Conservation (phyloP, 2,888 invertebrate genomes). For the Sialis lutaria region DNA sequence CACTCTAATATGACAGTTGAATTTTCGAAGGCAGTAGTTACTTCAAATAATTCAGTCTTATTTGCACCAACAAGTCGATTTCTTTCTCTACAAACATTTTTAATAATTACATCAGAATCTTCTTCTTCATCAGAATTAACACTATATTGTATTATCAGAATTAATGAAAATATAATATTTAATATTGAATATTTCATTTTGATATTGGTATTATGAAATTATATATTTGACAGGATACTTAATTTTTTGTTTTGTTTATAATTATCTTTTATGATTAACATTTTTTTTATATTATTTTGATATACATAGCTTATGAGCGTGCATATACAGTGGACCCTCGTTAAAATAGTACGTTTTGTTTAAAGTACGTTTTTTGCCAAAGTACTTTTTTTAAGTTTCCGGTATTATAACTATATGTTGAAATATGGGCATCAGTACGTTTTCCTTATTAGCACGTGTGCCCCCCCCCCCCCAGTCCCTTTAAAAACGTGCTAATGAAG, state of each 20-base stretch:
- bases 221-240: not conserved
- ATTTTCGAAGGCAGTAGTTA: not conserved
- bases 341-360: too few species aligned
- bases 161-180: conserved; percentile 1
- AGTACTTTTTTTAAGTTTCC: too few species aligned
- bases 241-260: not conserved
- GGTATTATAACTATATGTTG: too few species aligned
- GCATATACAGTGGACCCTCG: too few species aligned
- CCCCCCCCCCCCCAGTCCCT: too few species aligned
- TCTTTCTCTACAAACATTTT: conserved; percentile 25
- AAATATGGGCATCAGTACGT: too few species aligned
- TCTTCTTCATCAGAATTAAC: conserved; percentile 5
- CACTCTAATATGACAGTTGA: conserved; percentile 24
- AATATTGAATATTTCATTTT: not conserved
- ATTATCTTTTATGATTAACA: not conserved
- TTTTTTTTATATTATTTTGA: not conserved
- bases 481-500: too few species aligned
- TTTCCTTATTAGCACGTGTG: too few species aligned
- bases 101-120: conserved; percentile 13
- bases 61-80: conserved; percentile 14
- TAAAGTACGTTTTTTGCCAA: too few species aligned
- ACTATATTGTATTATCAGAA: not conserved
- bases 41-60: not conserved
- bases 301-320: too few species aligned
- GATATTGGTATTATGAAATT: not conserved